Evolutionary conservation across 2,797 vertebrate species (phyloP), one percentile per base, ranked within the genome.

Genomic region (Lepilemur ruficaudatus): DNA sequence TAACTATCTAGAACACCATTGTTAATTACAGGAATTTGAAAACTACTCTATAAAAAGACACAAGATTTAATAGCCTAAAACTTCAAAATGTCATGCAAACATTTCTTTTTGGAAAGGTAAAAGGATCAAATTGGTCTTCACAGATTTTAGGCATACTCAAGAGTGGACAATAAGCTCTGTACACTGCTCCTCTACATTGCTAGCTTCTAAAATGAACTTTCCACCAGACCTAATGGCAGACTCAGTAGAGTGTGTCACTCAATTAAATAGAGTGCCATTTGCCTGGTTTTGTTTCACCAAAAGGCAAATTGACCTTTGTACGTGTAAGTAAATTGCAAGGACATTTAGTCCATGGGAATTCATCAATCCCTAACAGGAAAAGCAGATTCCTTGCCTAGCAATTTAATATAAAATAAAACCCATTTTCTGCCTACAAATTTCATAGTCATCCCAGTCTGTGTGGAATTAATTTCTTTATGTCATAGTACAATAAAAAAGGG

Each of bases 181-280:
- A 9, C 22, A 75, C 13, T 2, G 10, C 38, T 59, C 43, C 52
- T 46, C 20, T 72, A 38, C 25, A 94, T 38, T 50, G 69, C 23
- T 57, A 63, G 38, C 95, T 96, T 92, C 72, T 92, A 46, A 81
- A 96, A 79, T 13, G 5, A 72, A 96, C 13, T 73, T 94, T 97
- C 79, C 61, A 97, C 15, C 41, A 30, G 32, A 63, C 30, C 22
- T 92, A 90, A 93, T n/a, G 83, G 52, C 28, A 89, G 30, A 65
- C n/a, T 67, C 89, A 87, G 38, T 14, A 94, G 83, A 95, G n/a
- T 93, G 18, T 50, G 92, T 89, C 38, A 38, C 57, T 96, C 87
- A 96, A 72, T 97, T 96, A 97, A 98, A 97, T 23, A 97, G 84
- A 95, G 91, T 91, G 61, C 48, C 13, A 61, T 83, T 95, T 46